Percentiles rank a stretch among this genome's conserved stretches.
Conservation (phyloP, 2,113 vertebrate species). For the Neofelis nebulosa region DNA sequence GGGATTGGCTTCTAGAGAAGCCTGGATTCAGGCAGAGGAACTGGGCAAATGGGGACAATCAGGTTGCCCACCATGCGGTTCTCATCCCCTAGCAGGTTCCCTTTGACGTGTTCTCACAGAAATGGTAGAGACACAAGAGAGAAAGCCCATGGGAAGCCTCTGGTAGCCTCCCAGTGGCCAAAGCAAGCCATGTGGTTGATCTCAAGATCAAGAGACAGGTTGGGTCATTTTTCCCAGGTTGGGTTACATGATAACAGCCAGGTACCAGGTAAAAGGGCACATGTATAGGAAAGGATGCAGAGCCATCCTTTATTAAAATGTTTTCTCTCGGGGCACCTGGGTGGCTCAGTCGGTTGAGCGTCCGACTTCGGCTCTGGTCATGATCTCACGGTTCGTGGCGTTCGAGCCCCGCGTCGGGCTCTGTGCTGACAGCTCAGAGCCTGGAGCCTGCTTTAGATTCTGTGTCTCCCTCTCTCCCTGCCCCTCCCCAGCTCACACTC, state of each 20-base stretch:
- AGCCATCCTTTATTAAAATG: neutral
- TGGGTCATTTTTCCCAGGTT: neutral
- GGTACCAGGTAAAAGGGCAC: neutral
- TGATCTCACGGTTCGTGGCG: no score
- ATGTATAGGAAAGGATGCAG: neutral
- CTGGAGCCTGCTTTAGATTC: no score
- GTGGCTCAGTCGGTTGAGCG: no score
- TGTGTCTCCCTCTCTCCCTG: no score
- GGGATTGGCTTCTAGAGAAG: neutral
- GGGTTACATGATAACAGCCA: neutral
- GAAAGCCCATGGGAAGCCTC: neutral
- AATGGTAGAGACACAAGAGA: neutral
- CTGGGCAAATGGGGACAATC: neutral
- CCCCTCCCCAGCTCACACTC: no score
- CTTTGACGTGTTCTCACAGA: no score
- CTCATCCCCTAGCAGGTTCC: neutral
- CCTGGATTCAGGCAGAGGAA: neutral
- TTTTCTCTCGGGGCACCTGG: neutral
- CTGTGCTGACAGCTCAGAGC: no score
- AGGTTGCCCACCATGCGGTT: rapidly evolving
- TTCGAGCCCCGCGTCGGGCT: no score
- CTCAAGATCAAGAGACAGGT: neutral
- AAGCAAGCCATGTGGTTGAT: neutral
- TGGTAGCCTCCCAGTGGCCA: neutral
- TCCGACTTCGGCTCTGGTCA: no score